These are phyloP conservation scores for Silurus aristotelis DNA, from an alignment of 2,797 vertebrate genomes.

Conservation along the genomic window DNA sequence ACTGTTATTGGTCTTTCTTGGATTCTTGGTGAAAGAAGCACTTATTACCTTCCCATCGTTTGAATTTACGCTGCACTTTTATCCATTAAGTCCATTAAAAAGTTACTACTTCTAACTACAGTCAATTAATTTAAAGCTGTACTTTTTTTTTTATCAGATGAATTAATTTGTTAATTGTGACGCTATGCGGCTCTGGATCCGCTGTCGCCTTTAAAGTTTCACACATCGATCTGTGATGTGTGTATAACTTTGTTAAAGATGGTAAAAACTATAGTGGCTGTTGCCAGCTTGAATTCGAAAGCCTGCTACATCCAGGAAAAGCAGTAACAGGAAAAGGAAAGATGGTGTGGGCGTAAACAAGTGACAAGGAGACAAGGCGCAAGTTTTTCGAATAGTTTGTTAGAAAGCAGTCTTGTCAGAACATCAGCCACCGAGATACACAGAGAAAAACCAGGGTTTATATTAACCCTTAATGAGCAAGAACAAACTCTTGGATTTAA, in stretches of 20 bases:
- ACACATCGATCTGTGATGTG: not conserved
- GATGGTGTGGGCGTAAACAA: not conserved
- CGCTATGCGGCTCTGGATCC: not conserved
- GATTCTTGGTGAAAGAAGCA: not conserved
- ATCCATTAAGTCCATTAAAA: not conserved
- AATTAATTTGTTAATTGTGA: not conserved
- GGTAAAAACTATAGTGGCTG: not conserved
- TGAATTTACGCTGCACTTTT: not conserved
- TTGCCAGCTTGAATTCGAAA: not conserved
- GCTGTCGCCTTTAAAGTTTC: not conserved
- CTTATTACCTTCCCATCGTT: too few species aligned
- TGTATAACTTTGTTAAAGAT: not conserved
- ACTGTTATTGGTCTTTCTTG: too few species aligned
- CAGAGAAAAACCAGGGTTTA: not conserved
- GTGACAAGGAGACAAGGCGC: slow-evolving; percentile 5
- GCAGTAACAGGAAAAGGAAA: not conserved
- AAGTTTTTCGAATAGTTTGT: slow-evolving; percentile 23
- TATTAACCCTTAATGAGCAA: slow-evolving; percentile 5
- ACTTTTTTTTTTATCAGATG: not conserved
- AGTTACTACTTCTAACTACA: not conserved
- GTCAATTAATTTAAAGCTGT: not conserved
- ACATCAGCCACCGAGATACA: slow-evolving; percentile 9
- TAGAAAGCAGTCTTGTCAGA: slow-evolving; percentile 17
- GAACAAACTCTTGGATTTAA: not conserved
- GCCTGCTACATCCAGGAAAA: not conserved